phyloP scores from a whole-genome alignment of 1,140 invertebrate species.

The Caerostris extrusa region DNA sequence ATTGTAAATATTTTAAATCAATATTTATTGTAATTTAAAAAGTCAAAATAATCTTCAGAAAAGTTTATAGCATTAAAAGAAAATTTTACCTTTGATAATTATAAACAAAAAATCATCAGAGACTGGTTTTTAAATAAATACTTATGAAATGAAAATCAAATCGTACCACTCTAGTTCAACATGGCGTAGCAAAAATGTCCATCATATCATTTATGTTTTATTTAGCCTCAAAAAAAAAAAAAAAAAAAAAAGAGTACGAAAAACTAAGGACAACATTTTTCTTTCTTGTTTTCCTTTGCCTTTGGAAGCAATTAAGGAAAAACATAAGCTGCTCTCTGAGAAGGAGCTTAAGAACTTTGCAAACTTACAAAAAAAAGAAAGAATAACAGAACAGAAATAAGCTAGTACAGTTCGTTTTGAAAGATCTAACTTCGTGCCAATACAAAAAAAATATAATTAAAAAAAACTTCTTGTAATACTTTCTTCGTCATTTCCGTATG shows the following conservation, averaged over 20 bases:
- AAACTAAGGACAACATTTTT: conserved; percentile 23
- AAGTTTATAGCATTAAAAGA: too few relatives aligned
- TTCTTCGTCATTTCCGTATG: not conserved
- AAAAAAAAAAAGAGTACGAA: too few relatives aligned
- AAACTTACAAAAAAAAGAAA: not conserved
- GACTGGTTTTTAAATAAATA: too few relatives aligned
- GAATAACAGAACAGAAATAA: conserved; percentile 10
- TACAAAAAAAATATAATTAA: not conserved
- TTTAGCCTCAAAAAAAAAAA: too few relatives aligned
- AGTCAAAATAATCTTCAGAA: too few relatives aligned
- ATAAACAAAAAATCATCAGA: too few relatives aligned
- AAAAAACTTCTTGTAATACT: conserved; percentile 24
- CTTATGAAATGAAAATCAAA: not conserved
- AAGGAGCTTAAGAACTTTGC: not conserved
- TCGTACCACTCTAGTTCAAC: not conserved
- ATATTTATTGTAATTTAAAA: too few relatives aligned
- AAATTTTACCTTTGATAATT: too few relatives aligned
- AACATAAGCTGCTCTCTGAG: conserved; percentile 7
- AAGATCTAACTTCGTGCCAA: not conserved
- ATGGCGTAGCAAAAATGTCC: not conserved
- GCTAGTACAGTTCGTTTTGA: not conserved
- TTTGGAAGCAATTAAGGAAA: conserved; percentile 31
- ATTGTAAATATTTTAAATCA: too few relatives aligned
- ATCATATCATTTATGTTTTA: conserved; percentile 21
- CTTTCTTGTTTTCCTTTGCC: not conserved